Evolutionary conservation across 2,888 invertebrate genomes (phyloP), one percentile per base, ranked within the genome.

Genomic region (Napeogenes sylphis): DNA sequence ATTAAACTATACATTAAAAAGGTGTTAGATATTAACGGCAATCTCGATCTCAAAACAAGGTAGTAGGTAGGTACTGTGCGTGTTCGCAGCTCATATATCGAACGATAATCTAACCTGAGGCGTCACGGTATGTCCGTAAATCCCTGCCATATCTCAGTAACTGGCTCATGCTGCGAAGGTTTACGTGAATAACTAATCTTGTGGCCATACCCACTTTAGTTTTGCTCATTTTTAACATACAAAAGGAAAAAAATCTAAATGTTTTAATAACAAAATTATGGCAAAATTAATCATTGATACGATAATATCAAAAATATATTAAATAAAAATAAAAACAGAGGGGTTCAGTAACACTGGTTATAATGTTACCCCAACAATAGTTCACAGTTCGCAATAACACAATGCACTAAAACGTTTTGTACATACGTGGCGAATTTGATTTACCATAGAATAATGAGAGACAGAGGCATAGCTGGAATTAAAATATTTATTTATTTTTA

Each of bases 381-480:
- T 79, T 80, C 73, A 76, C 72, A 74, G 71, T 75, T 73, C 62
- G 66, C 68, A 73, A 73, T 75, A 78, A 76, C 76, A 82, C 74
- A 78, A 77, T 77, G 75, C 74, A 75, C 70, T 72, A 73, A 78
- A 76, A 73, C 73, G 72, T 76, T 77, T 79, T 78, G 77, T 74
- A 75, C 66, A 51, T 51, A 71, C 75, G 77, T 72, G 78, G 76
- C 74, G 76, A 64, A 70, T 71, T 73, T 74, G 75, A 76, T 64
- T 70, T 62, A 56, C 46, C 33, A 63, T 58, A 70, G 72, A 69
- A 63, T 63, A 67, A 14, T 5, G 21, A 13, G 8, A 8, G 10
- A 58, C 51, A 58, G 51, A 51, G 45, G 21, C 4, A 38, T n/a
- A 10, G 3, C 8, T 14, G 3, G 14, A 35, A 14, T 56, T 42